Evolutionary conservation across 92 coral and sea anemone genomes (phyloP), one percentile per base, ranked within the genome.

Genomic region (Zoanthus gigantus): DNA sequence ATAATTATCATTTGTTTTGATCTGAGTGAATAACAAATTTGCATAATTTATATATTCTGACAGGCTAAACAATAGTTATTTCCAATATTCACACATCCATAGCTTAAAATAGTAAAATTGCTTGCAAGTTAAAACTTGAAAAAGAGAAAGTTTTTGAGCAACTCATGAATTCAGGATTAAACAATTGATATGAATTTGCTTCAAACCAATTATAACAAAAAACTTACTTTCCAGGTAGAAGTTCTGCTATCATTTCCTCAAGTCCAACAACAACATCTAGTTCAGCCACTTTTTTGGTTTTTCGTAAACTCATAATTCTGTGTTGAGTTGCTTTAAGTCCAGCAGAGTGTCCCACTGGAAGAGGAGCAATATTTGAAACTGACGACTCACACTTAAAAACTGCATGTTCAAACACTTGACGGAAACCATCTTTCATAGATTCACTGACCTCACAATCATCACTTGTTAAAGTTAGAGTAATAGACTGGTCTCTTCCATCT

Each of bases 261-360:
- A 95, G 86, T 11, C 97, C 99, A 46, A 95, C 54, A 31, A 95
- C 88, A 54, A 93, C 92, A n/a, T 93, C 93, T 7, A 86, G 92
- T 34, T 89, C 98, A 47, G 85, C 83, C n/a, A 91, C 94, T 50
- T 95, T 93, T 77, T 94, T 88, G 17, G 98, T 90, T 79, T 93
- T 86, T 18, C 93, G 92, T 47, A 95, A 80, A 57, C 93, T 92
- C 44, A 92, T 79, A 73, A 95, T 91, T 52, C 97, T 81, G 78
- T 97, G 99, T 56, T 92, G 96, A 37, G 99, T 96, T 53, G 98
- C 98, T 91, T 97, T 97, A 29, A 97, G 89, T 0, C 98, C 99
- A 0, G 98, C 96, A 0, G 99, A 96, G 68, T 92, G 96, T 12
- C 99, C 96, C 37, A 94, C 91, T 0, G 99, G 99, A 48, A 97